Percentiles rank a stretch among this genome's conserved stretches.
phyloP scores from a whole-genome alignment of 1,140 invertebrate species.

The Neodiprion lecontei region DNA sequence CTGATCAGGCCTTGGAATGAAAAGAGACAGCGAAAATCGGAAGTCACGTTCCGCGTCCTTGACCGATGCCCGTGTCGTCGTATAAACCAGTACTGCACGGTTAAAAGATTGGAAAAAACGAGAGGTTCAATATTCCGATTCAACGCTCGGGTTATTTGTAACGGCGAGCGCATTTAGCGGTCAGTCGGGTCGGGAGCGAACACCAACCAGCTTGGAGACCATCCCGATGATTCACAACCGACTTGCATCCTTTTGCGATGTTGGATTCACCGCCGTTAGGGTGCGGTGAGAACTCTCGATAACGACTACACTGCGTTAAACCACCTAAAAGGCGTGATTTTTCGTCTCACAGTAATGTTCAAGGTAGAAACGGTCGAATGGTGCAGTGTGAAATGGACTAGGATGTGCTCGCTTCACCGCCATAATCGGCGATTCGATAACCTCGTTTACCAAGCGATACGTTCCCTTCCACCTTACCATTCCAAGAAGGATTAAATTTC shows the following conservation, averaged over 20 bases:
- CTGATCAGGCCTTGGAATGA: too few species aligned
- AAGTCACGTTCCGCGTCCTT: too few species aligned
- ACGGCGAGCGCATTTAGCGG: background rate
- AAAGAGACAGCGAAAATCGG: too few species aligned
- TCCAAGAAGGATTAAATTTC: too few species aligned
- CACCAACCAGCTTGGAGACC: background rate
- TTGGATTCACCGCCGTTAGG: background rate
- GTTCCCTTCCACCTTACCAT: too few species aligned
- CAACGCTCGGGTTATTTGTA: background rate
- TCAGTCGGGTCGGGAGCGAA: slow-evolving; percentile 1
- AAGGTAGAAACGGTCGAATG: background rate
- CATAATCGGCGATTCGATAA: too few species aligned
- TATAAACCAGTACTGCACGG: too few species aligned
- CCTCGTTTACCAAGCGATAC: too few species aligned
- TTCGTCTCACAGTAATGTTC: background rate
- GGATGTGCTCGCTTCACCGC: too few species aligned
- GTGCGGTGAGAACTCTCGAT: background rate
- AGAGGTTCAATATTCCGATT: background rate
- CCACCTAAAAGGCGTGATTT: background rate
- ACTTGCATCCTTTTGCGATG: background rate
- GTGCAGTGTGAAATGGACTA: too few species aligned
- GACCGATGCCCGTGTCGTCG: too few species aligned
- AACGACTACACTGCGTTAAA: background rate
- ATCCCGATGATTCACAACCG: background rate
- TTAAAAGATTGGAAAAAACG: background rate